Percentiles rank a stretch among this genome's conserved stretches.
phyloP scores from a whole-genome alignment of 1,140 invertebrate species.

The Stenopsyche tienmushanensis region DNA sequence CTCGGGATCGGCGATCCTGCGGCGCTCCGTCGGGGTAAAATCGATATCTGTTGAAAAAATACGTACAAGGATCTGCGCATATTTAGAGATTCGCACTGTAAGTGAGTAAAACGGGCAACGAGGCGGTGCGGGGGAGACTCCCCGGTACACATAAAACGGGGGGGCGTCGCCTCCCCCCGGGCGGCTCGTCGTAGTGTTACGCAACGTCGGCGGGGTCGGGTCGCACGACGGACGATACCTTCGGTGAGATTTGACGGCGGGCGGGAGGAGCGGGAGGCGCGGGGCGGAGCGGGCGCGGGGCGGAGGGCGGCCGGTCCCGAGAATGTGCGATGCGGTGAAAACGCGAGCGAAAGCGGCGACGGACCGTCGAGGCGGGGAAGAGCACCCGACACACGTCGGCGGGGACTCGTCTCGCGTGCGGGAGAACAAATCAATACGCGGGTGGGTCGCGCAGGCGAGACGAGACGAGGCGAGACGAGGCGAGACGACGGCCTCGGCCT shows the following conservation, averaged over 20 bases:
- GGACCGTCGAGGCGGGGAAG: constrained; percentile 3
- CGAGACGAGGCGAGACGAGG: neutral
- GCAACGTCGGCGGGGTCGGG: too few relatives aligned
- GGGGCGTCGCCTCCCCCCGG: too few relatives aligned
- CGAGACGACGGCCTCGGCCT: too few relatives aligned
- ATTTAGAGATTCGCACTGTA: too few relatives aligned
- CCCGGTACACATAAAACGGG: neutral
- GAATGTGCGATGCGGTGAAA: too few relatives aligned
- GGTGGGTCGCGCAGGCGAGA: constrained; percentile 1
- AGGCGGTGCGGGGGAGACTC: neutral
- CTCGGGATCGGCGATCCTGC: too few relatives aligned
- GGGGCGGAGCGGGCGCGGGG: neutral
- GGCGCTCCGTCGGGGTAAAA: too few relatives aligned
- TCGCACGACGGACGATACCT: neutral
- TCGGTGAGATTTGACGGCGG: neutral
- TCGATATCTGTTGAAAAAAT: too few relatives aligned
- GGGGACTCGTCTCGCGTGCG: constrained; percentile 1
- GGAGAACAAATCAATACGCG: constrained; percentile 24
- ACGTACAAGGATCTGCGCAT: too few relatives aligned
- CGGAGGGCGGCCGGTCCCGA: too few relatives aligned
- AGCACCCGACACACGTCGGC: too few relatives aligned
- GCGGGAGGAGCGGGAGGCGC: neutral
- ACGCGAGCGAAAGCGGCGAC: neutral
- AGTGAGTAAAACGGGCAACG: neutral
- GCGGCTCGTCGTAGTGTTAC: too few relatives aligned